Percentiles rank a stretch among this genome's conserved stretches.
Conservation (phyloP, 2,888 invertebrate genomes). For the Chelonus formosanus region DNA sequence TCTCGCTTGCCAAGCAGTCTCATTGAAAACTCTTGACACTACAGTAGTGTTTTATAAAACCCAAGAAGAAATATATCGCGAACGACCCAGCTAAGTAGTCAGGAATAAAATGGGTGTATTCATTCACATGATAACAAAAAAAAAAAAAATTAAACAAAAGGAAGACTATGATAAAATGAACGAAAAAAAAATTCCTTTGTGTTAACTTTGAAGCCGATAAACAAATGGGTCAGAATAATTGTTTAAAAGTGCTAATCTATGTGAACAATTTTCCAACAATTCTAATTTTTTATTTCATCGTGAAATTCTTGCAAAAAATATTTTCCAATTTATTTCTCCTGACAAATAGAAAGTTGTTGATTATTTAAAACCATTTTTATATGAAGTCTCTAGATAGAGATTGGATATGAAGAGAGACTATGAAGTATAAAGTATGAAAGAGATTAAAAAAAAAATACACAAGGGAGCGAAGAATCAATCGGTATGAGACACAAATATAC, state of each 20-base stretch:
- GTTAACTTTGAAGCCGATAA: constrained; percentile 4
- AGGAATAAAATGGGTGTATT: constrained; percentile 7
- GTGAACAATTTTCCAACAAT: neutral
- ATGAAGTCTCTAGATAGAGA: no score
- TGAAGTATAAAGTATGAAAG: neutral
- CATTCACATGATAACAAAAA: neutral
- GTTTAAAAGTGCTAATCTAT: constrained; percentile 11
- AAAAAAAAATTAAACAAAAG: constrained; percentile 9
- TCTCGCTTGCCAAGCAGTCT: constrained; percentile 40
- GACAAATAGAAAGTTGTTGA: no score
- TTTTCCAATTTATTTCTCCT: no score
- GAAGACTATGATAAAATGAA: constrained; percentile 11
- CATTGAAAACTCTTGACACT: constrained; percentile 42
- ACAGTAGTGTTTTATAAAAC: no score
- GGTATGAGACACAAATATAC: constrained; percentile 32
- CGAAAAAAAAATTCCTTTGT: neutral
- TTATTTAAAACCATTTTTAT: no score
- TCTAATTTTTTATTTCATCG: neutral
- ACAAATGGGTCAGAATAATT: constrained; percentile 21
- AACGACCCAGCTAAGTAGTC: constrained; percentile 1
- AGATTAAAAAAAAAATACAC: constrained; percentile 19
- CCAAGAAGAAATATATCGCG: constrained; percentile 7
- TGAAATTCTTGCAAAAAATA: neutral
- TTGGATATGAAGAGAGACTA: no score
- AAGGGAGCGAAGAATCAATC: constrained; percentile 40